These are phyloP conservation scores for Metaphire vulgaris DNA, from an alignment of 1,140 invertebrate genomes.

Conservation along the genomic window DNA sequence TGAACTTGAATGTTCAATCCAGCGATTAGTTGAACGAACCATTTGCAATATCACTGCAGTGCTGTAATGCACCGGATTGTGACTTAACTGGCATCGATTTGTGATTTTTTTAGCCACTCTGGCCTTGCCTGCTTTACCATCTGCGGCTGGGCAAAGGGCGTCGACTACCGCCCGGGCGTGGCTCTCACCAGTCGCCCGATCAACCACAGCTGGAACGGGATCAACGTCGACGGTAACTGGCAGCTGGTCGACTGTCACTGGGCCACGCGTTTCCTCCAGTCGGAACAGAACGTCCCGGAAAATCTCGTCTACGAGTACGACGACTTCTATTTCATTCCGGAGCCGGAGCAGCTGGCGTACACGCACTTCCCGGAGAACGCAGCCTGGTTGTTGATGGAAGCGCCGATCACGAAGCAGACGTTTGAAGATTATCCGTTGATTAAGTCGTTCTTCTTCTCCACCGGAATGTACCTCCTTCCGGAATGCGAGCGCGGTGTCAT, in stretches of 20 bases:
- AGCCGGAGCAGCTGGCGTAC: slow-evolving; percentile 50
- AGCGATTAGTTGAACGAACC: no score
- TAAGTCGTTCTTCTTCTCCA: slow-evolving; percentile 52
- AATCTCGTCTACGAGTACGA: slow-evolving; percentile 53
- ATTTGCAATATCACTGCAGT: no score
- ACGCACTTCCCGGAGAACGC: slow-evolving; percentile 50
- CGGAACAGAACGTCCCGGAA: slow-evolving; percentile 48
- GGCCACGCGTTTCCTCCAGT: slow-evolving; percentile 48
- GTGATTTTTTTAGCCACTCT: slow-evolving; percentile 66
- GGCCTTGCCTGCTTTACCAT: slow-evolving; percentile 96
- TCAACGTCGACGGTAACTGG: slow-evolving; percentile 51
- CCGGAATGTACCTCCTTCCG: slow-evolving; percentile 50
- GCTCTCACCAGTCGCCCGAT: slow-evolving; percentile 47
- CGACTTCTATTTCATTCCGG: slow-evolving; percentile 54
- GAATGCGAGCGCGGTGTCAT: slow-evolving; percentile 32
- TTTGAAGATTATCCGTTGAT: slow-evolving; percentile 51
- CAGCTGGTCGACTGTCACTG: slow-evolving; percentile 53
- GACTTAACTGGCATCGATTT: no score
- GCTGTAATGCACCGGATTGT: no score
- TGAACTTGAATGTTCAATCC: no score
- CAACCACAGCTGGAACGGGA: slow-evolving; percentile 53
- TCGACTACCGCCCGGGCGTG: slow-evolving; percentile 82
- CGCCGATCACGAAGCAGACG: slow-evolving; percentile 38
- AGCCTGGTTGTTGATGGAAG: slow-evolving; percentile 46
- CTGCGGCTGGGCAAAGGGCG: slow-evolving; percentile 97